Percentiles rank a stretch among this genome's conserved stretches.
These are phyloP conservation scores for Syrmaticus mikado DNA, from an alignment of 2,113 vertebrate genomes.

Conservation along the genomic window DNA sequence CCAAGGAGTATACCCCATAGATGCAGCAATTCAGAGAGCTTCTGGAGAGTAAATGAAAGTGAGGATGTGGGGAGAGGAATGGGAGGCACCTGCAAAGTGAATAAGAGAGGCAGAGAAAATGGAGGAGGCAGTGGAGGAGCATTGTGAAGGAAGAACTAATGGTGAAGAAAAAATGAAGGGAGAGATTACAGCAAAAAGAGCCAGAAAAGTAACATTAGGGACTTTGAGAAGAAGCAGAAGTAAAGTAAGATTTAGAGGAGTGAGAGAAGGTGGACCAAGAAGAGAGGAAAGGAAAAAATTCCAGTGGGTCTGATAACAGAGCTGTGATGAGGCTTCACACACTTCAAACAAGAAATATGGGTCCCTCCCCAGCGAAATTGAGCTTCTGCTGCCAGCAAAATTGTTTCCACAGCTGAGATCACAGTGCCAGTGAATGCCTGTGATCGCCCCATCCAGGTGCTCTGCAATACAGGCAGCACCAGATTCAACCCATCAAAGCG, in stretches of 20 bases:
- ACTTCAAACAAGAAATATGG: not conserved
- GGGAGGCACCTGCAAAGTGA: not conserved
- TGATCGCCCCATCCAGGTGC: slow-evolving; percentile 35
- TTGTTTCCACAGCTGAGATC: slow-evolving; percentile 59
- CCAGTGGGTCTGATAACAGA: not conserved
- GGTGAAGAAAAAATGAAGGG: not conserved
- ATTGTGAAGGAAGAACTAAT: not conserved
- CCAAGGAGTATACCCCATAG: not conserved
- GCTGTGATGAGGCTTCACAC: slow-evolving; percentile 24
- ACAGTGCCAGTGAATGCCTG: not conserved
- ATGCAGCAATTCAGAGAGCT: not conserved
- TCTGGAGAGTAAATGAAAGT: not conserved
- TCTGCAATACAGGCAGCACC: slow-evolving; percentile 57
- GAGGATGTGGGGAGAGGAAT: not conserved
- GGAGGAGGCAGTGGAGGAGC: not conserved
- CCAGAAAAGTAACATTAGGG: not conserved
- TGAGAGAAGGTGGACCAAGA: not conserved
- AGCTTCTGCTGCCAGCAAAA: slow-evolving; percentile 56
- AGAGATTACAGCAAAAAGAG: slow-evolving; percentile 12
- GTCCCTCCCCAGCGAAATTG: not conserved
- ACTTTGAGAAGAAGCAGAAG: slow-evolving; percentile 24
- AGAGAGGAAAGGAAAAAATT: not conserved
- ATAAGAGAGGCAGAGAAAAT: not conserved
- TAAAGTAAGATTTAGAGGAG: not conserved
- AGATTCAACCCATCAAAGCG: slow-evolving; percentile 30